Conservation (phyloP, 2,888 invertebrate genomes). For the Anarsia innoxiella region DNA sequence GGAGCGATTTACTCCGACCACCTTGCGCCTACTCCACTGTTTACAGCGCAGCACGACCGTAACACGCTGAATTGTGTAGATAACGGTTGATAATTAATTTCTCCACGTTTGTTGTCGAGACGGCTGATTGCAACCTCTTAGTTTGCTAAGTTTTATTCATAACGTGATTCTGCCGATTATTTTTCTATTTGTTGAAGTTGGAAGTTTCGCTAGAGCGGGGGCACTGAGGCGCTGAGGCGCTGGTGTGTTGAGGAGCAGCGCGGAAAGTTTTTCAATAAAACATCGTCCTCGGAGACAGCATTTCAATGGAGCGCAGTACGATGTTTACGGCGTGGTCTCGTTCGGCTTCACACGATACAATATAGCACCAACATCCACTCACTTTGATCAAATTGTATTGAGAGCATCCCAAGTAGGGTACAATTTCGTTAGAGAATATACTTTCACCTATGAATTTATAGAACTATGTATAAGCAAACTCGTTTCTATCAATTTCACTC, state of each 20-base stretch:
- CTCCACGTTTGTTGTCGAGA: constrained; percentile 11
- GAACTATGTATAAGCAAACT: too few relatives aligned
- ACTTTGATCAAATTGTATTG: constrained; percentile 54
- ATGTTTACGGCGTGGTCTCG: constrained; percentile 52
- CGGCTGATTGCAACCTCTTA: background rate
- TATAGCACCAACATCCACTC: constrained; percentile 48
- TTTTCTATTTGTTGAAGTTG: constrained; percentile 14
- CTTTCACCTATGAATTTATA: too few relatives aligned
- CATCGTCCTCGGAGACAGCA: constrained; percentile 65
- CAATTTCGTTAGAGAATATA: too few relatives aligned
- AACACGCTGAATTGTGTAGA: constrained; percentile 15
- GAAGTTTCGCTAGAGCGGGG: constrained; percentile 14
- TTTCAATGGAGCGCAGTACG: constrained; percentile 58
- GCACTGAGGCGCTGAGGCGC: constrained; percentile 28
- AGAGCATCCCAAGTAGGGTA: too few relatives aligned
- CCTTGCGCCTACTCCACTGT: constrained; percentile 59
- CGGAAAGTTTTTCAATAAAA: constrained; percentile 71
- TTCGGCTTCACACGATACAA: constrained; percentile 27
- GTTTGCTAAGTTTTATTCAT: background rate
- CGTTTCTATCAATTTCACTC: too few relatives aligned
- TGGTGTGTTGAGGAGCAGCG: constrained; percentile 35
- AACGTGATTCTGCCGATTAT: constrained; percentile 12
- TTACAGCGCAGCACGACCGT: constrained; percentile 43
- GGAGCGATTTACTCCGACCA: constrained; percentile 72
- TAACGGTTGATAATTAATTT: constrained; percentile 17